Conservation (phyloP, 2,113 vertebrate genomes). For the cattle (Bos taurus) region ARS-UCD2.0 NC_037349.1:17740501-17741000, state of each 20-base stretch:
- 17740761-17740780: not conserved
- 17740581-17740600: not conserved
- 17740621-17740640: not conserved
- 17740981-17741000: not conserved
- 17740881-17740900: not conserved
- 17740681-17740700: not conserved
- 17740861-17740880: not conserved
- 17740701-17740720: not conserved
- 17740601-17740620: not conserved
- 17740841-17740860: not conserved
- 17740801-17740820: not conserved
- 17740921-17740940: not conserved
- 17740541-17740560: not conserved
- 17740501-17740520: not conserved
- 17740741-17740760: not conserved
- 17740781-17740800: not conserved
- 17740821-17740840: not conserved
- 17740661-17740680: not conserved
- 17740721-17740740: not conserved
- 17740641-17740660: not conserved
- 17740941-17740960: not conserved
- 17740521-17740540: not conserved
- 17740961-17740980: not conserved
- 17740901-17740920: not conserved
- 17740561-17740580: not conserved